These are phyloP conservation scores for Camponotus pennsylvanicus DNA, from an alignment of 1,140 invertebrate species.

Conservation along the genomic window DNA sequence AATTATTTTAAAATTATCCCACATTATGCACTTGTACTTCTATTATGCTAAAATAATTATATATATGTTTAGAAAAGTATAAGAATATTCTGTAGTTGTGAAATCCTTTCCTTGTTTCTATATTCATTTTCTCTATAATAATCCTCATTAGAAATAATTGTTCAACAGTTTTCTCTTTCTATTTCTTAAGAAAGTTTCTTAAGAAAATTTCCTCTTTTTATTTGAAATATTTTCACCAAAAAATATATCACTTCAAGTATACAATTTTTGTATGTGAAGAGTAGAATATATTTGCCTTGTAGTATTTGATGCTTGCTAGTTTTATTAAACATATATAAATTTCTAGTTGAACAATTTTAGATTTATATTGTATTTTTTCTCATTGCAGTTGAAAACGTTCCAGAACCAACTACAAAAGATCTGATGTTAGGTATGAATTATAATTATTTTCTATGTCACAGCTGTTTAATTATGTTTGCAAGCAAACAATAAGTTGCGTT, in stretches of 20 bases:
- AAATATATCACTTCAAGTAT: slow-evolving; percentile 25
- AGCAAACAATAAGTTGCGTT: neutral
- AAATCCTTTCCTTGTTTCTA: neutral
- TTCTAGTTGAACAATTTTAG: neutral
- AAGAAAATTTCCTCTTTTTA: neutral
- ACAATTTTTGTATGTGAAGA: neutral
- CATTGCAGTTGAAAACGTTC: slow-evolving; percentile 90
- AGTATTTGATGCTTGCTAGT: slow-evolving; percentile 19
- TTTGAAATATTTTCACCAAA: neutral
- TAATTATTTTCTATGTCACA: slow-evolving; percentile 40
- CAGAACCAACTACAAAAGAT: slow-evolving; percentile 88
- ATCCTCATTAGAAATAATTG: neutral
- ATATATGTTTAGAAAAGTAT: neutral
- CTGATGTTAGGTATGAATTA: slow-evolving; percentile 89
- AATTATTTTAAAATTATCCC: neutral
- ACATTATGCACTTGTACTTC: neutral
- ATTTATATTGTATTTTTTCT: slow-evolving; percentile 69
- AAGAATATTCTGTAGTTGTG: neutral
- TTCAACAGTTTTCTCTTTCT: neutral
- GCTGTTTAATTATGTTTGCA: slow-evolving; percentile 1
- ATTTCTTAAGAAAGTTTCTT: neutral
- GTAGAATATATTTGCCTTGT: slow-evolving; percentile 4
- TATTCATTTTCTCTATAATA: neutral
- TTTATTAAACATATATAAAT: neutral
- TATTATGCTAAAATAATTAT: slow-evolving; percentile 5